These are phyloP conservation scores for Cepaea hortensis DNA, from an alignment of 2,888 invertebrate genomes.

Conservation along the genomic window DNA sequence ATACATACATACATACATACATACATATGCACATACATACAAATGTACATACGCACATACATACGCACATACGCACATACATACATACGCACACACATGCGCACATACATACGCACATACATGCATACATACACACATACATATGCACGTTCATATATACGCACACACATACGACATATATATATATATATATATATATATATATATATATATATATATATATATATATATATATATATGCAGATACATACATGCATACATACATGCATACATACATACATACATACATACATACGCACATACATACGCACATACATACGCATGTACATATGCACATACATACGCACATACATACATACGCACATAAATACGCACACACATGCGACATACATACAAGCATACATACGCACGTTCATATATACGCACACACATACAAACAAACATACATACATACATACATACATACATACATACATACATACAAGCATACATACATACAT, in stretches of 20 bases:
- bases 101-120: not conserved
- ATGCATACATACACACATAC: not conserved
- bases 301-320: too few species aligned
- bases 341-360: too few species aligned
- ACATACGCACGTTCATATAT: too few species aligned
- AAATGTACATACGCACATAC: constrained; percentile 3
- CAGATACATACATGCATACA: too few species aligned
- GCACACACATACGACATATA: not conserved
- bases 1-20: constrained; percentile 21
- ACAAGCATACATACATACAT: too few species aligned
- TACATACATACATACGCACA: too few species aligned
- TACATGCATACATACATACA: not conserved
- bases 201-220: constrained; percentile 10
- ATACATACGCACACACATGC: not conserved
- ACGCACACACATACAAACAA: too few species aligned
- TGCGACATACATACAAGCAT: too few species aligned
- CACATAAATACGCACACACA: too few species aligned
- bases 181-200: constrained; percentile 24
- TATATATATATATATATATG: not conserved
- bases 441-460: too few species aligned
- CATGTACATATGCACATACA: too few species aligned
- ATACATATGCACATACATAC: constrained; percentile 23
- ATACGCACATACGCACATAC: constrained; percentile 5
- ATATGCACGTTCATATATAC: not conserved
- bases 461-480: too few species aligned